Evolutionary conservation across 1,140 invertebrate genomes (phyloP).

Genomic region (Drosophila paulistorum): DNA sequence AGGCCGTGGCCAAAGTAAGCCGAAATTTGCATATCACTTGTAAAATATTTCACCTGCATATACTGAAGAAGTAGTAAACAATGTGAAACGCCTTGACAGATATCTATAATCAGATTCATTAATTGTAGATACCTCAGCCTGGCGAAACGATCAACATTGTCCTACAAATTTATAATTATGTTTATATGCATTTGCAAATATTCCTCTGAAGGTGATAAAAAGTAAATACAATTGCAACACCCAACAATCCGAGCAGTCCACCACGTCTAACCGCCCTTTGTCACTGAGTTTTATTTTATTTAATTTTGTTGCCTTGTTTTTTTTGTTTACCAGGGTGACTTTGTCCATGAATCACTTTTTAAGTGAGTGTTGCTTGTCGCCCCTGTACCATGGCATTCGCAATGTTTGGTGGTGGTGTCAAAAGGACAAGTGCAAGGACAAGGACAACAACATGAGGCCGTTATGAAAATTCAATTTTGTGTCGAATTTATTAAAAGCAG

Average conservation of each 20-base stretch:
- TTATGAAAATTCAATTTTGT: conserved; percentile 83
- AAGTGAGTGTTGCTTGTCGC: conserved; percentile 62
- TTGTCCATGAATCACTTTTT: conserved; percentile 76
- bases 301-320: neutral
- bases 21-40: conserved; percentile 21
- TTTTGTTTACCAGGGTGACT: conserved; percentile 52
- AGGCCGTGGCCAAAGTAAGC: conserved; percentile 2
- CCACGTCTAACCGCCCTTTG: neutral
- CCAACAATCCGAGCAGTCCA: neutral
- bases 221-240: neutral
- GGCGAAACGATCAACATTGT: neutral
- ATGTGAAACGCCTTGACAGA: neutral
- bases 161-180: neutral
- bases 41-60: conserved; percentile 3
- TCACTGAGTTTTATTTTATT: neutral
- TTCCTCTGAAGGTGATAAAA: neutral
- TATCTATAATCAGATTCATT: too few species aligned
- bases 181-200: neutral
- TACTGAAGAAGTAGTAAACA: neutral
- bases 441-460: conserved; percentile 37
- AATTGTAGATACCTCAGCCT: neutral
- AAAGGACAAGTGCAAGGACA: conserved; percentile 66
- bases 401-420: conserved; percentile 55
- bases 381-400: conserved; percentile 16
- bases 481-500: conserved; percentile 82